Evolutionary conservation across 2,888 invertebrate species (phyloP).

Genomic region (Brachypterus glaber): DNA sequence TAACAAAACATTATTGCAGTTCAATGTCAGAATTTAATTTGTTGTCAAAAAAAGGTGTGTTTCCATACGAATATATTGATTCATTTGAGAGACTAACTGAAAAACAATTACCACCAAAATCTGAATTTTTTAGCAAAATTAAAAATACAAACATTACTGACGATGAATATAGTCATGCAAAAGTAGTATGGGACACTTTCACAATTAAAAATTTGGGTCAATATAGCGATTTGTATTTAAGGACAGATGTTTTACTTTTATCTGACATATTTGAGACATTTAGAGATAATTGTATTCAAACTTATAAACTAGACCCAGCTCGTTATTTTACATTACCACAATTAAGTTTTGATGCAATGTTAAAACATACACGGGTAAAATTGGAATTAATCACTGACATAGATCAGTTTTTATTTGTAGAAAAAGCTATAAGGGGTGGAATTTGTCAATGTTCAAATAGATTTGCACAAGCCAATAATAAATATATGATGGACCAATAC

Average conservation of each 20-base stretch:
- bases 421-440: slow-evolving; percentile 30
- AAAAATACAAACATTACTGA: slow-evolving; percentile 20
- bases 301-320: slow-evolving; percentile 29
- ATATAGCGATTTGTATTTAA: slow-evolving; percentile 33
- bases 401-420: slow-evolving; percentile 28
- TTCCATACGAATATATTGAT: slow-evolving; percentile 30
- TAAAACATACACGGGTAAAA: slow-evolving; percentile 22
- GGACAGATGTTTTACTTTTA: slow-evolving; percentile 32
- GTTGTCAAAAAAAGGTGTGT: slow-evolving; percentile 25
- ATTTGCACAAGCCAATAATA: slow-evolving; percentile 32
- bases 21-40: slow-evolving; percentile 10
- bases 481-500: slow-evolving; percentile 26
- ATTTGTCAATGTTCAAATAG: slow-evolving; percentile 25
- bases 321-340: slow-evolving; percentile 28
- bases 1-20: slow-evolving; percentile 6
- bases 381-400: slow-evolving; percentile 27
- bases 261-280: slow-evolving; percentile 36
- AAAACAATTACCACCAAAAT: slow-evolving; percentile 20
- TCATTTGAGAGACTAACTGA: slow-evolving; percentile 21
- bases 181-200: slow-evolving; percentile 30
- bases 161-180: slow-evolving; percentile 30
- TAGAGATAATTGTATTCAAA: slow-evolving; percentile 21
- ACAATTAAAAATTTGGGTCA: slow-evolving; percentile 27
- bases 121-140: slow-evolving; percentile 23
- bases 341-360: slow-evolving; percentile 27